Conservation (phyloP, 1,140 invertebrate genomes). For the Acyrthosiphon pisum region DNA sequence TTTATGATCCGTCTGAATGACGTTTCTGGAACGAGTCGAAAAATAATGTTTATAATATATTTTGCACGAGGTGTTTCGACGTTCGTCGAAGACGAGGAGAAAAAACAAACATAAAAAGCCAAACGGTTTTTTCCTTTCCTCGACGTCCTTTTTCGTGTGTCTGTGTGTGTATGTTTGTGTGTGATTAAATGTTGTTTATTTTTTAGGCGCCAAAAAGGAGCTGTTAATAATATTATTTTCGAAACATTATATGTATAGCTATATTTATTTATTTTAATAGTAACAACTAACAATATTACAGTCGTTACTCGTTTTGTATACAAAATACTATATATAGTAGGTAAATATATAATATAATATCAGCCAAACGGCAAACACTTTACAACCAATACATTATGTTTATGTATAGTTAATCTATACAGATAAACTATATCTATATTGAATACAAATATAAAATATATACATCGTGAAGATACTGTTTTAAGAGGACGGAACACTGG, state of each 20-base stretch:
- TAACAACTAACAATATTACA: background rate
- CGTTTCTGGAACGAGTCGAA: slow-evolving; percentile 7
- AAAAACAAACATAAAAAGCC: background rate
- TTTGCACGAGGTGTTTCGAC: slow-evolving; percentile 38
- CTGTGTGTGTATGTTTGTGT: background rate
- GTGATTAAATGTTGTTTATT: background rate
- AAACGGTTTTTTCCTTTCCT: background rate
- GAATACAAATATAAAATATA: too few relatives aligned
- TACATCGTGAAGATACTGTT: background rate
- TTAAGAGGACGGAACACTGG: too few relatives aligned
- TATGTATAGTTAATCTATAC: background rate
- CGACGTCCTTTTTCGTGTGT: background rate
- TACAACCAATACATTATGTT: background rate
- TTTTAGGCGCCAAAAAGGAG: background rate
- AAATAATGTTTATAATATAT: background rate
- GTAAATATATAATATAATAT: background rate
- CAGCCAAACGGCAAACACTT: background rate
- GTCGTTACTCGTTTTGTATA: background rate
- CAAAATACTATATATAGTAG: background rate
- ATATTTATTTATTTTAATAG: background rate
- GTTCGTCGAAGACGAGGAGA: background rate
- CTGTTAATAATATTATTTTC: background rate
- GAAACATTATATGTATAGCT: background rate
- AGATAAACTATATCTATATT: background rate
- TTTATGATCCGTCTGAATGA: slow-evolving; percentile 50